phyloP scores from a whole-genome alignment of 2,113 vertebrate genomes.

The Eclectus roratus region DNA sequence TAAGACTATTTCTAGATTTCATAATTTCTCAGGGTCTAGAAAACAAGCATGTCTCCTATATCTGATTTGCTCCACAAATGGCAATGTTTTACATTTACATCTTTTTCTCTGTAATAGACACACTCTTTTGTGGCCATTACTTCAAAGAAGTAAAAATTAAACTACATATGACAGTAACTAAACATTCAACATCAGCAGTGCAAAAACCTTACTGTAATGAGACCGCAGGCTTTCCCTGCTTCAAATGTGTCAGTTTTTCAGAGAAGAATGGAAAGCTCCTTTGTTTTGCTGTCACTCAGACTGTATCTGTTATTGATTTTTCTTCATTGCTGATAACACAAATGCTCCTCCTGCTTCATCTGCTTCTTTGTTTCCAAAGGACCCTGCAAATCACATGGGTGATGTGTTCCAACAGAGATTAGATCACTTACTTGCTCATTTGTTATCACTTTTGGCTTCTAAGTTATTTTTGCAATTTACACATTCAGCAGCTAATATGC shows the following conservation, averaged over 20 bases:
- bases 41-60: background rate
- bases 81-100: background rate
- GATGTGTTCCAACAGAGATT: slow-evolving; percentile 24
- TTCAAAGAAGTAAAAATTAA: background rate
- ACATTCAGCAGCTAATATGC: slow-evolving; percentile 29
- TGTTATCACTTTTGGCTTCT: slow-evolving; percentile 39
- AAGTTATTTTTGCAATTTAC: slow-evolving; percentile 46
- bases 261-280: slow-evolving; percentile 6
- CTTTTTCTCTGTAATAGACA: background rate
- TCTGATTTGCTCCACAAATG: background rate
- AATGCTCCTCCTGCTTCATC: slow-evolving; percentile 13
- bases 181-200: background rate
- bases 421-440: slow-evolving; percentile 43
- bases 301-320: slow-evolving; percentile 67
- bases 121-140: background rate
- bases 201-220: background rate
- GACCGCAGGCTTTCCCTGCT: background rate
- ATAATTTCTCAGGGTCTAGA: background rate
- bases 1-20: slow-evolving; percentile 8
- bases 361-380: slow-evolving; percentile 44
- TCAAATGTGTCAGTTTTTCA: slow-evolving; percentile 12
- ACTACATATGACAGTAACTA: background rate
- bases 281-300: slow-evolving; percentile 31
- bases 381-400: slow-evolving; percentile 2
- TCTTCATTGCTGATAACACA: slow-evolving; percentile 43